Conservation (phyloP, 2,888 invertebrate genomes). For the Tuta absoluta region DNA sequence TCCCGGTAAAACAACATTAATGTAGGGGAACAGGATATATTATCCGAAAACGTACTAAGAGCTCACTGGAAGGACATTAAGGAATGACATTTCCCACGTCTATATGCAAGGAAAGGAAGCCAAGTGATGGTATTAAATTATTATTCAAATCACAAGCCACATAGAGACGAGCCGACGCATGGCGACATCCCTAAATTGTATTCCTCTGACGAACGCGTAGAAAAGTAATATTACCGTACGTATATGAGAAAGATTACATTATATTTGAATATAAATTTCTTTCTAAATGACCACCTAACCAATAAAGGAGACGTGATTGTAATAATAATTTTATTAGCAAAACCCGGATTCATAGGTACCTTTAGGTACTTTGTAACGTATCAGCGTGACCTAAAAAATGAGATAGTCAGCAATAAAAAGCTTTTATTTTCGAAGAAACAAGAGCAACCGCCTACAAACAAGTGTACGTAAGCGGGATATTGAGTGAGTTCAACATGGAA, state of each 20-base stretch:
- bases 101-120: constrained; percentile 72
- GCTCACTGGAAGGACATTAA: constrained; percentile 66
- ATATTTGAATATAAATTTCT: constrained; percentile 49
- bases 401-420: background rate
- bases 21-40: constrained; percentile 37
- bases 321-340: constrained; percentile 28
- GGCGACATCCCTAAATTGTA: constrained; percentile 75
- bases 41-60: constrained; percentile 49
- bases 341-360: background rate
- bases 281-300: constrained; percentile 10
- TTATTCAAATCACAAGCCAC: constrained; percentile 77
- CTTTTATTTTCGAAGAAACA: background rate
- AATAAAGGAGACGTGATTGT: constrained; percentile 31
- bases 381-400: background rate
- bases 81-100: constrained; percentile 76
- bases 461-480: no score
- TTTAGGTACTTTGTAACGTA: background rate
- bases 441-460: no score
- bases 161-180: constrained; percentile 62
- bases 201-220: constrained; percentile 69
- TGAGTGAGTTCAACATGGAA: background rate
- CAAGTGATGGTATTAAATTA: constrained; percentile 76
- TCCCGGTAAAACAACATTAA: constrained; percentile 8
- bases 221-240: constrained; percentile 65
- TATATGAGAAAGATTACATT: constrained; percentile 49